Percentiles rank a stretch among this genome's conserved stretches.
Conservation (phyloP, 2,888 invertebrate species). For the Slavum lentiscoides region DNA sequence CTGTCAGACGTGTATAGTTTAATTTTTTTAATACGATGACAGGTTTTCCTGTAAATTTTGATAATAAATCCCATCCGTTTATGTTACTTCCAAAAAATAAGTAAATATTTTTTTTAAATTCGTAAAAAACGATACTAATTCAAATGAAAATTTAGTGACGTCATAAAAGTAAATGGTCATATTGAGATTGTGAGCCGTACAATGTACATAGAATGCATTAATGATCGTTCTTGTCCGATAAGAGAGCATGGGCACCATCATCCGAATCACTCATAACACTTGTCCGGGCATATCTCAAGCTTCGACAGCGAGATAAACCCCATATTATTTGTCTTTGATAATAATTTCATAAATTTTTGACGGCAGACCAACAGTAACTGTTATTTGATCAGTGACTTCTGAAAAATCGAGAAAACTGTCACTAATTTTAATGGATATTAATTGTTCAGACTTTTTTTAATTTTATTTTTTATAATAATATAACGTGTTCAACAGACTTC, state of each 20-base stretch:
- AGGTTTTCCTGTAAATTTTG: too few relatives aligned
- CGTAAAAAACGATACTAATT: background rate
- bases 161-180: background rate
- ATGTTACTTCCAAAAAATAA: constrained; percentile 4
- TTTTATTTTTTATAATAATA: background rate
- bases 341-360: constrained; percentile 6
- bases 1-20: too few relatives aligned
- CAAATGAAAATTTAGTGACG: background rate
- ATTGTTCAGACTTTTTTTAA: background rate
- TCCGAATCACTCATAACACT: constrained; percentile 1
- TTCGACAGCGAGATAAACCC: background rate
- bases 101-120: background rate
- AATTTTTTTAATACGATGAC: too few relatives aligned
- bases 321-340: background rate
- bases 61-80: background rate
- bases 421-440: background rate
- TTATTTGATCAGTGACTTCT: background rate
- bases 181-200: background rate
- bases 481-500: background rate
- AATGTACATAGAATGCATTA: background rate
- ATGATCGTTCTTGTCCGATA: background rate
- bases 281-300: background rate
- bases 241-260: background rate
- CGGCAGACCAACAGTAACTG: too few relatives aligned
- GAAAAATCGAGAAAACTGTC: background rate